phyloP scores from a whole-genome alignment of 2,797 vertebrate species.

The Chiloscyllium punctatum region DNA sequence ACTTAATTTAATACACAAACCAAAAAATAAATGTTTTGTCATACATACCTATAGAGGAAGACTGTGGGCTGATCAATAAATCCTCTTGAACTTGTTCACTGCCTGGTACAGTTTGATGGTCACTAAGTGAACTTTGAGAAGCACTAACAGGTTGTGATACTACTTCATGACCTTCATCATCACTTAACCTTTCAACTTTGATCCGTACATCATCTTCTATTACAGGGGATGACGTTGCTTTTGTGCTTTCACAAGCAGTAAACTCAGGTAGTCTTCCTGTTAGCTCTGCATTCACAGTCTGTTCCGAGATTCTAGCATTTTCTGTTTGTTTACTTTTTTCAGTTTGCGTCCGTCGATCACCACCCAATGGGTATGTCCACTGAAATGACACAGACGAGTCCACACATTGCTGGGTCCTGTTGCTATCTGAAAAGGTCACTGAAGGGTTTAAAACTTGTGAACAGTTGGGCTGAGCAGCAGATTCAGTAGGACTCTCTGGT shows the following conservation, averaged over 20 bases:
- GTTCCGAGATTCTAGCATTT: slow-evolving; percentile 80
- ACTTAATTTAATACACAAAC: slow-evolving; percentile 38
- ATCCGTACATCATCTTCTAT: slow-evolving; percentile 86
- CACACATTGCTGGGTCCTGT: slow-evolving; percentile 68
- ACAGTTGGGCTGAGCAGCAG: slow-evolving; percentile 70
- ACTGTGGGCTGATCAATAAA: slow-evolving; percentile 91
- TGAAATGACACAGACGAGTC: slow-evolving; percentile 93
- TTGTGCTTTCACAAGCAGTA: slow-evolving; percentile 84
- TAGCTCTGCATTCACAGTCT: slow-evolving; percentile 64
- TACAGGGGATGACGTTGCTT: slow-evolving; percentile 65
- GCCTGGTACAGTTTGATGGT: slow-evolving; percentile 90
- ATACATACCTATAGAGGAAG: slow-evolving; percentile 83
- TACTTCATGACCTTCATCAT: slow-evolving; percentile 93
- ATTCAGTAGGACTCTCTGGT: slow-evolving; percentile 86
- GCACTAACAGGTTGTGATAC: slow-evolving; percentile 87
- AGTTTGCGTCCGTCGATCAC: slow-evolving; percentile 80
- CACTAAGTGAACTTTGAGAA: slow-evolving; percentile 91
- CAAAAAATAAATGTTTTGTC: slow-evolving; percentile 30
- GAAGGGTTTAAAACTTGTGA: slow-evolving; percentile 67
- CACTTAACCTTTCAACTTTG: slow-evolving; percentile 92
- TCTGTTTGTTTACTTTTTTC: slow-evolving; percentile 88
- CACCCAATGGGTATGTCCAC: slow-evolving; percentile 95
- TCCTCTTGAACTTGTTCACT: slow-evolving; percentile 92
- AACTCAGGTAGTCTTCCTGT: slow-evolving; percentile 77
- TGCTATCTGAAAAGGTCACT: slow-evolving; percentile 61